Percentiles rank a stretch among this genome's conserved stretches.
phyloP scores from a whole-genome alignment of 2,888 invertebrate genomes.

The Eumerus sabulonum region DNA sequence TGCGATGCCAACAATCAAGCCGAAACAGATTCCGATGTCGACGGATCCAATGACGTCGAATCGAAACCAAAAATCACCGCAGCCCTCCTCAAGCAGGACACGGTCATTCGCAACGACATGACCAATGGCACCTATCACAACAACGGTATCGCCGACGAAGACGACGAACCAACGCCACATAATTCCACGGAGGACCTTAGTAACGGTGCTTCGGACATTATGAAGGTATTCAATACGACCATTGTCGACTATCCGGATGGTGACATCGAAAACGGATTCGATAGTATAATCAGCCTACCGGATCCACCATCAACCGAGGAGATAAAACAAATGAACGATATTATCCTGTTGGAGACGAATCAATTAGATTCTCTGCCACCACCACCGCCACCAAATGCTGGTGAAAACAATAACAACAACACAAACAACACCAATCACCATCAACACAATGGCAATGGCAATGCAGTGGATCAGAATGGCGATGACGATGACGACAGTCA shows the following conservation, averaged over 20 bases:
- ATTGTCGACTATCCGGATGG: slow-evolving; percentile 74
- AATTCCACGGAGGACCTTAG: slow-evolving; percentile 40
- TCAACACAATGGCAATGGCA: slow-evolving; percentile 52
- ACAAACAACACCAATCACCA: slow-evolving; percentile 26
- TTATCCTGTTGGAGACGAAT: slow-evolving; percentile 74
- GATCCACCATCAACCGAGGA: slow-evolving; percentile 78
- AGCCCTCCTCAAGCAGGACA: slow-evolving; percentile 84
- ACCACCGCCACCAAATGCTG: slow-evolving; percentile 75
- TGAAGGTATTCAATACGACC: slow-evolving; percentile 30
- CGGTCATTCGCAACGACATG: slow-evolving; percentile 76
- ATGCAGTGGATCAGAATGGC: slow-evolving; percentile 1
- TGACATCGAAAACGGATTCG: slow-evolving; percentile 74
- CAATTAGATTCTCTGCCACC: slow-evolving; percentile 78
- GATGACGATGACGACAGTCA: slow-evolving; percentile 55
- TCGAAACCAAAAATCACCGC: slow-evolving; percentile 85
- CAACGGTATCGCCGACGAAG: slow-evolving; percentile 79
- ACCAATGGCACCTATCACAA: slow-evolving; percentile 74
- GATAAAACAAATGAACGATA: slow-evolving; percentile 76
- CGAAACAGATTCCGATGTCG: slow-evolving; percentile 74
- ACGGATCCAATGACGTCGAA: slow-evolving; percentile 79
- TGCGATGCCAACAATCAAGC: slow-evolving; percentile 20
- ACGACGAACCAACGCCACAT: slow-evolving; percentile 75
- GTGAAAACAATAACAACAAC: slow-evolving; percentile 21
- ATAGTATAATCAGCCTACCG: slow-evolving; percentile 78
- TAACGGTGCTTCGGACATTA: slow-evolving; percentile 31